Evolutionary conservation across 1,140 invertebrate genomes (phyloP), one percentile per base, ranked within the genome.

Genomic region (Macrostomum lignano): DNA sequence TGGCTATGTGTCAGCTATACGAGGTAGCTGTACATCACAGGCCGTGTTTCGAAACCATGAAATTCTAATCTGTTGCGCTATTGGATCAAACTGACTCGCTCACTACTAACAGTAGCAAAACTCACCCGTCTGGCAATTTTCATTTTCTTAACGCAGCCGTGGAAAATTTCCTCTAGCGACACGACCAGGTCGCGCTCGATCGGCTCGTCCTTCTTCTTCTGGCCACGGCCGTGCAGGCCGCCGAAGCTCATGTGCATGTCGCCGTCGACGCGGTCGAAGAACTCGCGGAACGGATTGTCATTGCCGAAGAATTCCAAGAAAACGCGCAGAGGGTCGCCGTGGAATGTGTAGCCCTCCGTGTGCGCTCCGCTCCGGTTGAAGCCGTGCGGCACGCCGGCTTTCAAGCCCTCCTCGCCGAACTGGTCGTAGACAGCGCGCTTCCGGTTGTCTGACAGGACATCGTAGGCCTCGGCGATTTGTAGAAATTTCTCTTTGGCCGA

Each of bases 131-230:
- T 66, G 13, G 81, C 88, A 31, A 98, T 96, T 61, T 94, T 96
- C 86, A 98, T 96, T 60, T 94, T 96, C 58, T 96, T 98, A 1
- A 76, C 78, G 52, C 81, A 91, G 17, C 88, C 88, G 47, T 54
- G 51, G 40, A 42, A 59, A n/a, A 58, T 46, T 44, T 60, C 57
- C 42, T 59, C 55, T 10, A 60, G 39, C 9, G 48, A 46, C 2
- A 60, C 40, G 21, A 42, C 44, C 7, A 60, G 41, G 25, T 59
- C 50, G 31, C 50, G 40, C 36, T 55, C 50, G 29, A 58, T 55
- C 5, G 55, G 42, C 21, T 49, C 47, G 37, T 57, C 51, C 40
- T 59, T 49, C 38, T 49, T 50, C 35, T 55, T 55, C 15, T 43
- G 38, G 5, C 53, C 52, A 29, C 48, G 40, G 13, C 55, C 57